Percentiles rank a stretch among this genome's conserved stretches.
phyloP scores from a whole-genome alignment of 2,113 vertebrate genomes.

The Petaurus breviceps region DNA sequence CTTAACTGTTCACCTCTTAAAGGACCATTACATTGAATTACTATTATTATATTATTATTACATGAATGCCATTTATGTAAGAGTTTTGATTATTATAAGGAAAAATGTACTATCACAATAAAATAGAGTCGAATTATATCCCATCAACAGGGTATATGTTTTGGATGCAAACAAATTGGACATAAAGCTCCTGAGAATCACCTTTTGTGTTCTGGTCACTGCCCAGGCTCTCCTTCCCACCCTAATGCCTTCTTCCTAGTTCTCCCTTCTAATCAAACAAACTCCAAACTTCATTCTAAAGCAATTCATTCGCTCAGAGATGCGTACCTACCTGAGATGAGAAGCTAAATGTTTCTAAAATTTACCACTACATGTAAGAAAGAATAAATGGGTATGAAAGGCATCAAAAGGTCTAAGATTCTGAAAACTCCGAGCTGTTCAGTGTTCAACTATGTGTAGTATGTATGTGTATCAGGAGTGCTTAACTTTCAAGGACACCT shows the following conservation, averaged over 20 bases:
- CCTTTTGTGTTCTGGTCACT: too few species aligned
- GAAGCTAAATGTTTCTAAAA: conserved; percentile 14
- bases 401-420: conserved; percentile 12
- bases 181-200: background rate
- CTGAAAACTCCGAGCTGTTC: background rate
- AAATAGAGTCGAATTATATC: background rate
- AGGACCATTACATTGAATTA: background rate
- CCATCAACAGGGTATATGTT: background rate
- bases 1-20: background rate
- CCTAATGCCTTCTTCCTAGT: background rate
- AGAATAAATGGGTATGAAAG: background rate
- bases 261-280: background rate
- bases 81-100: background rate
- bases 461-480: background rate
- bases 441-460: background rate
- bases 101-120: background rate
- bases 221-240: too few species aligned
- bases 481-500: conserved; percentile 26
- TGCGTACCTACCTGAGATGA: background rate
- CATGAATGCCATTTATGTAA: background rate
- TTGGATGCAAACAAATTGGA: background rate
- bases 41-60: too few species aligned
- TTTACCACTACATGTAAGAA: background rate
- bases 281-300: background rate
- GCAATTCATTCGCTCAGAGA: conserved; percentile 1